These are phyloP conservation scores for Cisticola juncidis DNA, from an alignment of 2,113 vertebrate genomes.

Conservation along the genomic window DNA sequence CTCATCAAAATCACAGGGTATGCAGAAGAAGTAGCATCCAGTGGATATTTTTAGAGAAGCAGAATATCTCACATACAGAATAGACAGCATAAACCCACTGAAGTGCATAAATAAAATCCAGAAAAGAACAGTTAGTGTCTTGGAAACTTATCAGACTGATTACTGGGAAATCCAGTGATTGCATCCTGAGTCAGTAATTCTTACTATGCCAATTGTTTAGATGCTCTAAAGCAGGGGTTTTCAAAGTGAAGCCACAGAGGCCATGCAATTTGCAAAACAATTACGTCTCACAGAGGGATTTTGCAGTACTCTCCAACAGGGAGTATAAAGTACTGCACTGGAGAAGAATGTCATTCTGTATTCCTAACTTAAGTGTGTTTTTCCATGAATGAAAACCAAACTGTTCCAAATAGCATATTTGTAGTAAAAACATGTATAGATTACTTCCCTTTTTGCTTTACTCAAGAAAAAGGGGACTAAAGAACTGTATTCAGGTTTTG, in stretches of 20 bases:
- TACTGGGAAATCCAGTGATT: background rate
- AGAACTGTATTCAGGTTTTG: background rate
- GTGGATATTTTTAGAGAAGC: background rate
- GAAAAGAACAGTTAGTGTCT: background rate
- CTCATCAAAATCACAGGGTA: background rate
- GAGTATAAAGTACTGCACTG: conserved; percentile 17
- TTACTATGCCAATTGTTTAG: background rate
- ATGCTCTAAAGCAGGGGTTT: background rate
- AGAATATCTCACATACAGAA: background rate
- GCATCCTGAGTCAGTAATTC: background rate
- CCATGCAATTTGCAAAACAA: background rate
- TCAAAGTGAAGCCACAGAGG: background rate
- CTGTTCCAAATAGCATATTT: background rate
- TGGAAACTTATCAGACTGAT: background rate
- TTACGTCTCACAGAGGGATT: background rate
- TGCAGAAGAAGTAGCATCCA: background rate
- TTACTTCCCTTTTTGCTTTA: background rate
- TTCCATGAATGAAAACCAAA: background rate
- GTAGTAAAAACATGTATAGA: background rate
- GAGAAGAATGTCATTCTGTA: conserved; percentile 29
- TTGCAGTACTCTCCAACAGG: background rate
- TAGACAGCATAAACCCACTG: background rate
- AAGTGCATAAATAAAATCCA: background rate
- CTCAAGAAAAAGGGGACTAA: background rate
- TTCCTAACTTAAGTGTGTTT: background rate